A percentile compares a stretch with the other conserved stretches of the same genome.
Conservation (phyloP, 92 coral and sea anemone species). For the Virgularia gustaviana region DNA sequence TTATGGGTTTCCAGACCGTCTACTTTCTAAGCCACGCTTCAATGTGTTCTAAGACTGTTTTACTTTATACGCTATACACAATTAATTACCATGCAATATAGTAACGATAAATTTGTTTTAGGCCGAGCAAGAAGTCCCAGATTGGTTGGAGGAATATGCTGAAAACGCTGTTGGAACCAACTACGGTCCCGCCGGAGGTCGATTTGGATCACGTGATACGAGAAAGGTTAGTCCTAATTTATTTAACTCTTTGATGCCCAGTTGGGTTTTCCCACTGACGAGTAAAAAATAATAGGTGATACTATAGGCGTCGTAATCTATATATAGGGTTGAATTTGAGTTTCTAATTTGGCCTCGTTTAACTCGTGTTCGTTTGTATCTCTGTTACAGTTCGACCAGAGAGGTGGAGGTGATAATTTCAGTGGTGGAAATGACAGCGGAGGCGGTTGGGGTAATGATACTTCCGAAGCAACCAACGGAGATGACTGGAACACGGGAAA, state of each 20-base stretch:
- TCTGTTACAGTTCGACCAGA: slow-evolving; percentile 27
- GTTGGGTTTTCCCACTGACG: too few relatives aligned
- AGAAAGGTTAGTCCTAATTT: slow-evolving; percentile 49
- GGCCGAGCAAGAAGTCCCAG: slow-evolving; percentile 94
- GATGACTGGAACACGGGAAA: slow-evolving; percentile 45
- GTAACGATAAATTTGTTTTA: slow-evolving; percentile 31
- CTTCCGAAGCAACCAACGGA: slow-evolving; percentile 18
- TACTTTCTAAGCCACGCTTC: too few relatives aligned
- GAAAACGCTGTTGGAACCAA: slow-evolving; percentile 95
- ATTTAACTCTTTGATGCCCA: too few relatives aligned
- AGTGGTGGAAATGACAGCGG: slow-evolving; percentile 25
- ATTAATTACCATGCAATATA: too few relatives aligned
- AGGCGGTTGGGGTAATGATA: slow-evolving; percentile 28
- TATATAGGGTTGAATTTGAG: too few relatives aligned
- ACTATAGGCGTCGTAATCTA: too few relatives aligned
- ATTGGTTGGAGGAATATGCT: slow-evolving; percentile 94
- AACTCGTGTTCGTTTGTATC: neutral
- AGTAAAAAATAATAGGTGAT: too few relatives aligned
- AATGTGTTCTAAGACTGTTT: too few relatives aligned
- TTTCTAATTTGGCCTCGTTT: slow-evolving; percentile 57
- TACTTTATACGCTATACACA: too few relatives aligned
- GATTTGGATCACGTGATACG: slow-evolving; percentile 92
- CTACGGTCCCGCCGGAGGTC: slow-evolving; percentile 97
- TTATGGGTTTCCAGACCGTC: too few relatives aligned
- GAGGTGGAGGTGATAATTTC: slow-evolving; percentile 40